These are phyloP conservation scores for Bimastos eiseni DNA, from an alignment of 2,888 invertebrate species.

Conservation along the genomic window DNA sequence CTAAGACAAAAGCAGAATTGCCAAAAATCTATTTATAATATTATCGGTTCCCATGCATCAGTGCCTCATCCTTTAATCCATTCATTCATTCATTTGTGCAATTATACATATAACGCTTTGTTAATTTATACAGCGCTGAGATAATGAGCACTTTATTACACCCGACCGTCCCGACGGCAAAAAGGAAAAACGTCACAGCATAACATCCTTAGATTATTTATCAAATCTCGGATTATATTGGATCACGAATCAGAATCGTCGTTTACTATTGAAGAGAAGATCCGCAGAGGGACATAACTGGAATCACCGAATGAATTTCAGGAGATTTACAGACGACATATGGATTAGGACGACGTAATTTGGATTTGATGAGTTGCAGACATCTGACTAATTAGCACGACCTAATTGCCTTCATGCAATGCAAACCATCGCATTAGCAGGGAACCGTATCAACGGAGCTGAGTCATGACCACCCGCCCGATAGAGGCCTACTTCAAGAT, in stretches of 20 bases:
- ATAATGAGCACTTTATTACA: background rate
- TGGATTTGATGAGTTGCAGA: background rate
- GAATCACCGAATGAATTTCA: background rate
- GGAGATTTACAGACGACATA: background rate
- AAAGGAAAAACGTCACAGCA: too few relatives aligned
- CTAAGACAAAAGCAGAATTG: too few relatives aligned
- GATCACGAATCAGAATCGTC: background rate
- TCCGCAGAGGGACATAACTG: background rate
- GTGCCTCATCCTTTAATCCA: too few relatives aligned
- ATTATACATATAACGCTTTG: background rate
- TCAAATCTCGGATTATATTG: background rate
- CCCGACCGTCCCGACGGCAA: too few relatives aligned
- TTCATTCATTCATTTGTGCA: too few relatives aligned
- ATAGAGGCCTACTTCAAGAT: background rate
- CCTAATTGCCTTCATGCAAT: background rate
- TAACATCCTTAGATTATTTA: too few relatives aligned
- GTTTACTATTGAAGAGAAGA: background rate
- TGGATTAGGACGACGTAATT: background rate
- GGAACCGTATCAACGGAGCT: background rate
- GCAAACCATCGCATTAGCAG: background rate
- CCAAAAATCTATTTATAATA: too few relatives aligned
- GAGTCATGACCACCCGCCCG: background rate
- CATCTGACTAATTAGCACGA: background rate
- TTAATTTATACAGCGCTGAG: background rate
- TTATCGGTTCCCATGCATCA: too few relatives aligned